Percentiles rank a stretch among this genome's conserved stretches.
phyloP scores from a whole-genome alignment of 1,140 invertebrate genomes.

The Magallana ariakensis region DNA sequence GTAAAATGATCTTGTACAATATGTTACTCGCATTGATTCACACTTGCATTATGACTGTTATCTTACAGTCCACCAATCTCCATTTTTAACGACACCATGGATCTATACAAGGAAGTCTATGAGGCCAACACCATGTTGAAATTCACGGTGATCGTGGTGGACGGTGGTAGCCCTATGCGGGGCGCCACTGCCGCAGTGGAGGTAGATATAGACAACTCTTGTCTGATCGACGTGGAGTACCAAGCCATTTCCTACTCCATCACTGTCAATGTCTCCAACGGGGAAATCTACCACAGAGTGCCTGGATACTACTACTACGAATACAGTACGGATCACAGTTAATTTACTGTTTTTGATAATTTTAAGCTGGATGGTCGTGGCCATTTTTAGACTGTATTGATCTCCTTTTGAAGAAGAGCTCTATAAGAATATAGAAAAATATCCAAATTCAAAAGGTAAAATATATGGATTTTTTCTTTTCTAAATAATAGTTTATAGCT shows the following conservation, averaged over 20 bases:
- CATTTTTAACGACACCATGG: slow-evolving; percentile 53
- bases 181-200: slow-evolving; percentile 58
- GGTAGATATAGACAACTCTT: slow-evolving; percentile 62
- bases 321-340: slow-evolving; percentile 47
- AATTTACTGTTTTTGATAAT: not conserved
- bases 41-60: not conserved
- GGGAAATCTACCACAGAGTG: slow-evolving; percentile 53
- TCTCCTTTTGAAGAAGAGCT: too few relatives aligned
- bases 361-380: too few relatives aligned
- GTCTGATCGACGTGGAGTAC: slow-evolving; percentile 61
- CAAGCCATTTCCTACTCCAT: slow-evolving; percentile 55
- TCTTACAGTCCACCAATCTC: slow-evolving; percentile 41
- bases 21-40: too few relatives aligned
- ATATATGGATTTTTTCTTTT: too few relatives aligned
- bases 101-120: slow-evolving; percentile 60
- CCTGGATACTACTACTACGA: slow-evolving; percentile 64
- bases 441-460: too few relatives aligned
- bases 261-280: slow-evolving; percentile 50
- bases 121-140: slow-evolving; percentile 55
- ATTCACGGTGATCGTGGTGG: slow-evolving; percentile 59
- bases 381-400: too few relatives aligned
- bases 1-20: too few relatives aligned
- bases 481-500: too few relatives aligned
- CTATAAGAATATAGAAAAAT: too few relatives aligned
- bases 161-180: slow-evolving; percentile 58